Evolutionary conservation across 2,888 invertebrate species (phyloP).

Genomic region (Poecilus cupreus): DNA sequence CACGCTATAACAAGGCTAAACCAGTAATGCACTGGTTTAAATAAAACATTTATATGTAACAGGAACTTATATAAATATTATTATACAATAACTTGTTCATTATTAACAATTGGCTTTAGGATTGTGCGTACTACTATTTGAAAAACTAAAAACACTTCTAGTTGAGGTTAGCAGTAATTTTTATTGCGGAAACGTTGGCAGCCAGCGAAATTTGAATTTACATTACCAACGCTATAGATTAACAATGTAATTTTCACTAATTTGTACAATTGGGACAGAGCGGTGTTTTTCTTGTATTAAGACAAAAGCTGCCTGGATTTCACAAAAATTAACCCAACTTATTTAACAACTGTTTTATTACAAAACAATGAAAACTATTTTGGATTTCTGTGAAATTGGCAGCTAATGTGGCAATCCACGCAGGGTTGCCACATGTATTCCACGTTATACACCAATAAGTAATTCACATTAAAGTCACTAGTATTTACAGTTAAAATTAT

Average conservation of each 20-base stretch:
- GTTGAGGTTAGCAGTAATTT: constrained; percentile 17
- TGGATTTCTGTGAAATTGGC: not conserved
- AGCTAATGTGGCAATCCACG: not conserved
- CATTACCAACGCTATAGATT: constrained; percentile 55
- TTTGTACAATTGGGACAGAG: constrained; percentile 59
- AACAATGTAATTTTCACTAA: constrained; percentile 59
- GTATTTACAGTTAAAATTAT: constrained; percentile 54
- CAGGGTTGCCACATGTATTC: not conserved
- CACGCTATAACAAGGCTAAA: constrained; percentile 2
- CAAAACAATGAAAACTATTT: not conserved
- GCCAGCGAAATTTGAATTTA: constrained; percentile 53
- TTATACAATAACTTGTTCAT: constrained; percentile 7
- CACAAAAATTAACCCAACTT: not conserved
- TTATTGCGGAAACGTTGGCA: not conserved
- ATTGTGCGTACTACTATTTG: constrained; percentile 50
- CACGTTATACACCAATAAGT: constrained; percentile 57
- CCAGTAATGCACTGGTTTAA: not conserved
- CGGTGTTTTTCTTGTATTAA: constrained; percentile 43
- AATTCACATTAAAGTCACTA: constrained; percentile 59
- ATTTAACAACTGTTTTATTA: not conserved
- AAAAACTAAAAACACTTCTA: constrained; percentile 25
- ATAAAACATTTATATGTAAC: constrained; percentile 25
- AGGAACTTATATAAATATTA: constrained; percentile 37
- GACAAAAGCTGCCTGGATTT: not conserved
- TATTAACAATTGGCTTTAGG: constrained; percentile 40